Evolutionary conservation across 2,888 invertebrate genomes (phyloP).

Genomic region (Panorpa germanica): DNA sequence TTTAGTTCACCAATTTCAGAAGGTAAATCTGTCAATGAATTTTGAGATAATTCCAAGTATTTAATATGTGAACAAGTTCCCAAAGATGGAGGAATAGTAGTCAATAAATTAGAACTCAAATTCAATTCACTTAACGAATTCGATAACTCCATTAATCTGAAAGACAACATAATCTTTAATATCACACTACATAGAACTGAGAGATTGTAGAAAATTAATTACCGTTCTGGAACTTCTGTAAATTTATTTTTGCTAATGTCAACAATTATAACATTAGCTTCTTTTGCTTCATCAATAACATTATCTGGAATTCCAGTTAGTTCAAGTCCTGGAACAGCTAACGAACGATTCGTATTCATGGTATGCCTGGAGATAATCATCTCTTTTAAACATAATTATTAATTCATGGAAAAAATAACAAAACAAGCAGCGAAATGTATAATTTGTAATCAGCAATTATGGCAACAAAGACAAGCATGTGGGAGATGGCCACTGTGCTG

Average conservation of each 20-base stretch:
- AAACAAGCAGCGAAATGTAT: too few species aligned
- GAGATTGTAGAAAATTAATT: constrained; percentile 19
- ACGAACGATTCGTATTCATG: too few species aligned
- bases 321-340: too few species aligned
- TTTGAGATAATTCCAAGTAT: constrained; percentile 57
- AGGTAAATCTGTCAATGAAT: constrained; percentile 45
- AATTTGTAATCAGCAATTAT: too few species aligned
- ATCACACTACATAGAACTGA: constrained; percentile 4
- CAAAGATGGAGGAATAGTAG: constrained; percentile 40
- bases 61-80: constrained; percentile 40
- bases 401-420: too few species aligned
- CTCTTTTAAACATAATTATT: too few species aligned
- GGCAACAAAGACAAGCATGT: too few species aligned
- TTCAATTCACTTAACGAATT: constrained; percentile 43
- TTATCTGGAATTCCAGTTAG: constrained; percentile 45
- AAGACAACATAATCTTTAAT: constrained; percentile 12
- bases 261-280: constrained; percentile 50
- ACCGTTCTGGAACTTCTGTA: constrained; percentile 46
- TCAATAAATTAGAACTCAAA: constrained; percentile 49
- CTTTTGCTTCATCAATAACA: constrained; percentile 47
- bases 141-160: constrained; percentile 28
- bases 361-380: too few species aligned
- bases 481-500: too few species aligned
- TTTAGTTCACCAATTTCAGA: constrained; percentile 36
- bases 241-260: constrained; percentile 73